A percentile compares a stretch with the other conserved stretches of the same genome.
phyloP scores from a whole-genome alignment of 2,797 vertebrate genomes.

The Tokudaia muenninki region DNA sequence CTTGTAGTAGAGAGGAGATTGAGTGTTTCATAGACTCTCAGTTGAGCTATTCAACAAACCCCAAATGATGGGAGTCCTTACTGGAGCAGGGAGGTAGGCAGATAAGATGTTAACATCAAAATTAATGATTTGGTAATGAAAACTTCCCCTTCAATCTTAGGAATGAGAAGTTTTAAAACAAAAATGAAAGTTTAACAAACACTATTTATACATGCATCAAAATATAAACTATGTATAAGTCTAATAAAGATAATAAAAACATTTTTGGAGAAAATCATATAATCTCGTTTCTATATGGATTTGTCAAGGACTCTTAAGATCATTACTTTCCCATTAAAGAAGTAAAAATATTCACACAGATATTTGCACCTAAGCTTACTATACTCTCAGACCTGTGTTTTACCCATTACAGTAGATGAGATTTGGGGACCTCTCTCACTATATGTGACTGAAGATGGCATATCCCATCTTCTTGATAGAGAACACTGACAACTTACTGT shows the following conservation, averaged over 20 bases:
- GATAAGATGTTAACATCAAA: neutral
- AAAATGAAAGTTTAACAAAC: neutral
- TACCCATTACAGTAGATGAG: neutral
- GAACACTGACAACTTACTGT: neutral
- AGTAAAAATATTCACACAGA: neutral
- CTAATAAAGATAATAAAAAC: neutral
- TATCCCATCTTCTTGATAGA: neutral
- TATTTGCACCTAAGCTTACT: neutral
- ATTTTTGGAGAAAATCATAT: neutral
- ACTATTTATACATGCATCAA: neutral
- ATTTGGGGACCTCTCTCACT: neutral
- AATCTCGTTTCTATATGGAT: neutral
- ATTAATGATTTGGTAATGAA: neutral
- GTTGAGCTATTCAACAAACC: neutral
- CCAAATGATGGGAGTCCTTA: neutral
- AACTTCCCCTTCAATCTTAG: neutral
- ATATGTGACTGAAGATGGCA: neutral
- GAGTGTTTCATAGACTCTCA: neutral
- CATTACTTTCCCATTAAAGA: neutral
- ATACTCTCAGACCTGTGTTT: neutral
- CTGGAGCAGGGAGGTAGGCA: neutral
- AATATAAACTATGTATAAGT: constrained; percentile 17
- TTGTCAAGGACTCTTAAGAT: neutral
- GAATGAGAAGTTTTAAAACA: constrained; percentile 21
- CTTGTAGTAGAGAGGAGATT: neutral